These are phyloP conservation scores for Vicugna pacos DNA, from an alignment of 2,113 vertebrate genomes.

Conservation along the genomic window DNA sequence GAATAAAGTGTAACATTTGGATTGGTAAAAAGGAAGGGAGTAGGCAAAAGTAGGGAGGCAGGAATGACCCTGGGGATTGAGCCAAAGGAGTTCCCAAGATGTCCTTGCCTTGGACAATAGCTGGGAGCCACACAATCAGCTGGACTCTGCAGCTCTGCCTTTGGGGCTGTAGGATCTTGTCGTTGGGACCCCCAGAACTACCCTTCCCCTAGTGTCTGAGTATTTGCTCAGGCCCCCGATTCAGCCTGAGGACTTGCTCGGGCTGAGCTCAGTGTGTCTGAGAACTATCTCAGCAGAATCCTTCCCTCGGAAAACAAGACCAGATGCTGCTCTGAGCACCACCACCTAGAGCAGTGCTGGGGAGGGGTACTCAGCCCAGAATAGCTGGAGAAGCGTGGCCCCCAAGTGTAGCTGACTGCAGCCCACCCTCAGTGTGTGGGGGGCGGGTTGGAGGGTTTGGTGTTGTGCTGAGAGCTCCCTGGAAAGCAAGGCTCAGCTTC, in stretches of 20 bases:
- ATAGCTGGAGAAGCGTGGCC: background rate
- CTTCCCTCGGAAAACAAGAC: background rate
- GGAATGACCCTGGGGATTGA: slow-evolving; percentile 6
- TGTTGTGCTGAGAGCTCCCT: background rate
- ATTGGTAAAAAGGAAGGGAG: background rate
- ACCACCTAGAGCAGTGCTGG: background rate
- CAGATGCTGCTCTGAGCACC: background rate
- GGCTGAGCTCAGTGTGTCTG: background rate
- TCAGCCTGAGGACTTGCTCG: background rate
- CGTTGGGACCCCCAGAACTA: no score
- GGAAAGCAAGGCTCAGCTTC: background rate
- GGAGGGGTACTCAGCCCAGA: background rate
- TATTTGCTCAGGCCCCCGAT: background rate
- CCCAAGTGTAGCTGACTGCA: background rate
- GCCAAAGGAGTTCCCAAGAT: background rate
- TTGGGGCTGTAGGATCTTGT: background rate
- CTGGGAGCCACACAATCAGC: background rate
- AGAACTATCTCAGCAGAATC: background rate
- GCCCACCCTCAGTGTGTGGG: background rate
- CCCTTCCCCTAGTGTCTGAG: background rate
- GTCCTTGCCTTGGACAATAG: background rate
- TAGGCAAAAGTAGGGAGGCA: background rate
- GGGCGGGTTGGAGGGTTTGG: background rate
- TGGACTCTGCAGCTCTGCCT: background rate
- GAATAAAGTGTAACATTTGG: background rate